A percentile compares a stretch with the other conserved stretches of the same genome.
phyloP scores from a whole-genome alignment of 2,113 vertebrate species.

The Cyanoliseus patagonus region DNA sequence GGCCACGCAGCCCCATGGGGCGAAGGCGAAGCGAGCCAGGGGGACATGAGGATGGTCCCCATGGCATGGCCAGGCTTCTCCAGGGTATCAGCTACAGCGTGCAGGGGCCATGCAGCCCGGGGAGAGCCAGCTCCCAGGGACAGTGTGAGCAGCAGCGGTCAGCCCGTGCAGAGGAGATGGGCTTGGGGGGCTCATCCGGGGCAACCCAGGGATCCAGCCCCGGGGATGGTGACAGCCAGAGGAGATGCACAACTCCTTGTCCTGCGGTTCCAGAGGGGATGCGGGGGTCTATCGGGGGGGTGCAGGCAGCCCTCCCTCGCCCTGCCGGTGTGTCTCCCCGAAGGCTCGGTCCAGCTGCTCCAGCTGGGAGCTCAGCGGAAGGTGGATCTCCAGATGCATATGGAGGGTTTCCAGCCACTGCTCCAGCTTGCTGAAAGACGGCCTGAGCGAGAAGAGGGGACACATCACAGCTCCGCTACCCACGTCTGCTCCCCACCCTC shows the following conservation, averaged over 20 bases:
- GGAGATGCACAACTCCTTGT: not conserved
- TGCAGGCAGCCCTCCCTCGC: constrained; percentile 79
- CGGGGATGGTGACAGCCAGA: not conserved
- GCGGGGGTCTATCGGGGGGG: constrained; percentile 76
- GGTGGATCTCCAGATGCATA: constrained; percentile 90
- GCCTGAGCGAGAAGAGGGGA: constrained; percentile 67
- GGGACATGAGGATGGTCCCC: not conserved
- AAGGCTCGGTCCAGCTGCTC: constrained; percentile 88
- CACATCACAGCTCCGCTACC: not conserved
- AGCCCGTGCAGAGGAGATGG: not conserved
- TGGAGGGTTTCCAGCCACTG: constrained; percentile 92
- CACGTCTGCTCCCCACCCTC: not conserved
- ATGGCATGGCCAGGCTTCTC: not conserved
- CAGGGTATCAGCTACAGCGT: not conserved
- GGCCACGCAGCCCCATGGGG: not conserved
- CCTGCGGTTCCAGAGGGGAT: not conserved
- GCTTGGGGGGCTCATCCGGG: not conserved
- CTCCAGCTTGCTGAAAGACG: constrained; percentile 88
- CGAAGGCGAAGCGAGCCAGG: not conserved
- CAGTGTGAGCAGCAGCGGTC: not conserved
- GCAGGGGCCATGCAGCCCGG: not conserved
- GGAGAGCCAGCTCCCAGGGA: constrained; percentile 25
- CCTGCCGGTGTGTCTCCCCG: constrained; percentile 78
- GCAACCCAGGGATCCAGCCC: constrained; percentile 16
- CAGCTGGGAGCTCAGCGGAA: constrained; percentile 87